Percentiles rank a stretch among this genome's conserved stretches.
Evolutionary conservation across 2,113 vertebrate species (phyloP).

Genomic region (rat (Rattus norvegicus)): DNA sequence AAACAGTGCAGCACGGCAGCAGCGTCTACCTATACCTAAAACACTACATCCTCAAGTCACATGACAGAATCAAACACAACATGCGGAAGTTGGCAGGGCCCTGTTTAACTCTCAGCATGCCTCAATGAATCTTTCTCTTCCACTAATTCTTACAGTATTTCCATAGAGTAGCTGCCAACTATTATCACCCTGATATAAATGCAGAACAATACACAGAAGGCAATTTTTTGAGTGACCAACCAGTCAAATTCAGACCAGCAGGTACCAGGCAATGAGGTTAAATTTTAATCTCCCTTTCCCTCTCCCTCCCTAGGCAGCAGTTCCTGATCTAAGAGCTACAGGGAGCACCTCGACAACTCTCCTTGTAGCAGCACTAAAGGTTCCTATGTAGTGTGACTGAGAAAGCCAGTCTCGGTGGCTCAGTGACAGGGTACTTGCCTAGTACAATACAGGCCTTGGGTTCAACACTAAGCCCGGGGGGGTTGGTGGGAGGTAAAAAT

Average conservation of each 20-base stretch:
- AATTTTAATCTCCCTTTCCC: neutral
- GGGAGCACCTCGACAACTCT: neutral
- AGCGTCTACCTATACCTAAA: conserved; percentile 39
- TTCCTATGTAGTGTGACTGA: conserved; percentile 10
- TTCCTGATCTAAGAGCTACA: conserved; percentile 2
- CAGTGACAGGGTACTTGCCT: neutral
- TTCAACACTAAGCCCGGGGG: neutral
- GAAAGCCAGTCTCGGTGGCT: neutral
- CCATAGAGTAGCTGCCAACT: conserved; percentile 10
- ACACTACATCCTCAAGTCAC: neutral
- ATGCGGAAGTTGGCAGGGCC: neutral
- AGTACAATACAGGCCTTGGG: neutral
- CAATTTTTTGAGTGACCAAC: conserved; percentile 12
- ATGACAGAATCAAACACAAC: conserved; percentile 38
- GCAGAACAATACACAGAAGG: conserved; percentile 4
- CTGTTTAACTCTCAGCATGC: neutral
- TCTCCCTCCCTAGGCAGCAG: neutral
- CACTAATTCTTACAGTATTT: conserved; percentile 37
- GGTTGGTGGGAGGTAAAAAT: neutral
- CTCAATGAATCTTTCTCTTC: conserved; percentile 9
- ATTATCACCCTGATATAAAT: conserved; percentile 25
- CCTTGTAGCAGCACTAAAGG: neutral
- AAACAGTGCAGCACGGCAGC: conserved; percentile 17
- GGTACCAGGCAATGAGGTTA: neutral
- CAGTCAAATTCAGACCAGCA: conserved; percentile 11